Base-by-base conservation (phyloP, 2,888 invertebrate species). In the Lasius fuliginosus region DNA sequence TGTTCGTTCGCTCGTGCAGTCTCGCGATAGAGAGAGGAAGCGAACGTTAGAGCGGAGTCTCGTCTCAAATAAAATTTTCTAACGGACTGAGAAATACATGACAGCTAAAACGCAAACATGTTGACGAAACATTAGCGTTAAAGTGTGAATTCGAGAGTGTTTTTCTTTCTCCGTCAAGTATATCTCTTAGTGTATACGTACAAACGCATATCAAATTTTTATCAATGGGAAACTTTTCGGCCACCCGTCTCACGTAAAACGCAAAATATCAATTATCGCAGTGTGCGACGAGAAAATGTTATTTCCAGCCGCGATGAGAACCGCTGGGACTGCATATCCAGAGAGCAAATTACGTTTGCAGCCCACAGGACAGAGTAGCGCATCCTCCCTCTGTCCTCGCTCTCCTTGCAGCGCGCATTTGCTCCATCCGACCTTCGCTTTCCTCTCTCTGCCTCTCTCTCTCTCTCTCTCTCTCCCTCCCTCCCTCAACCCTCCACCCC, bases 291-390 rank as follows among this genome's bases (percentile, higher is more conserved):
- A 36, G 75, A n/a, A 64, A 27, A 42, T 56, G 62, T 68, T 65
- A 79, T 82, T 53, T 60, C 40, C 56, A 71, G 56, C 56, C 53
- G 46, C 53, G 65, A 75, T 92, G 94, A 93, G 90, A 93, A 90
- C 87, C 93, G 87, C 91, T 93, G 93, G 83, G 91, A 91, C 88
- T 92, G 92, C 87, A 93, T 91, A 89, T 93, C 91, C 91, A 91
- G 88, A 89, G 92, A 91, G 90, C 89, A 92, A 92, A 92, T 92
- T 93, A 92, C 92, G 91, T 92, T 92, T 92, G 92, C 93, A 92
- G 91, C 91, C 93, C 91, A 93, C 92, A 91, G 90, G 88, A 90
- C 90, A 89, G 86, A 90, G 86, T 89, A 83, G 84, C 68, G 87
- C 87, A 79, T 88, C 87, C 56, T 88, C 87, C 56, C 86, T 81